Evolutionary conservation across 2,797 vertebrate species (phyloP).

Genomic region (Chiloscyllium punctatum): DNA sequence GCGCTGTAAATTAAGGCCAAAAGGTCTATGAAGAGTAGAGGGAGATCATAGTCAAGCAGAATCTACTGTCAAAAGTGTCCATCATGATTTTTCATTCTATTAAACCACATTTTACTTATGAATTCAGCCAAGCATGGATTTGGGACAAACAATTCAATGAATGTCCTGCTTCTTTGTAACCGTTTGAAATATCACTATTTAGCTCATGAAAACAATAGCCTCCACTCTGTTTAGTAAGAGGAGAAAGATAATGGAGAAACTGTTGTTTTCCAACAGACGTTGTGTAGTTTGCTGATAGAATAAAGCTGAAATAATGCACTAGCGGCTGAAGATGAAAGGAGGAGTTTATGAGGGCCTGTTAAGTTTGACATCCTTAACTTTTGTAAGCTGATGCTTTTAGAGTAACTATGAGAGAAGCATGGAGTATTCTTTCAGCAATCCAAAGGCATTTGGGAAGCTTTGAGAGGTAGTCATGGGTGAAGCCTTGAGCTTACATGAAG

Average conservation of each 20-base stretch:
- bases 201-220: neutral
- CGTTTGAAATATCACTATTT: neutral
- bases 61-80: neutral
- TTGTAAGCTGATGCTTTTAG: neutral
- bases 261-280: neutral
- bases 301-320: neutral
- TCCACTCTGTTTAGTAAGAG: neutral
- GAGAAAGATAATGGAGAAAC: neutral
- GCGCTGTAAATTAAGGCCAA: neutral
- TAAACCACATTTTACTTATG: neutral
- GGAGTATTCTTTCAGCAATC: conserved; percentile 2
- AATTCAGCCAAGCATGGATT: neutral
- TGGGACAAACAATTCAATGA: neutral
- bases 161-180: neutral
- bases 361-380: neutral
- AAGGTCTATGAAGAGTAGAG: neutral
- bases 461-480: neutral
- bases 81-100: neutral
- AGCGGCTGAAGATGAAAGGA: neutral
- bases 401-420: neutral
- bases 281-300: neutral
- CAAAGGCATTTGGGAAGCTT: neutral
- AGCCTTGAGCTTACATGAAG: neutral
- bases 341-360: neutral
- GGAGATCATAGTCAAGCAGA: neutral